Evolutionary conservation across 2,888 invertebrate species (phyloP).

Genomic region (Volucella inflata): DNA sequence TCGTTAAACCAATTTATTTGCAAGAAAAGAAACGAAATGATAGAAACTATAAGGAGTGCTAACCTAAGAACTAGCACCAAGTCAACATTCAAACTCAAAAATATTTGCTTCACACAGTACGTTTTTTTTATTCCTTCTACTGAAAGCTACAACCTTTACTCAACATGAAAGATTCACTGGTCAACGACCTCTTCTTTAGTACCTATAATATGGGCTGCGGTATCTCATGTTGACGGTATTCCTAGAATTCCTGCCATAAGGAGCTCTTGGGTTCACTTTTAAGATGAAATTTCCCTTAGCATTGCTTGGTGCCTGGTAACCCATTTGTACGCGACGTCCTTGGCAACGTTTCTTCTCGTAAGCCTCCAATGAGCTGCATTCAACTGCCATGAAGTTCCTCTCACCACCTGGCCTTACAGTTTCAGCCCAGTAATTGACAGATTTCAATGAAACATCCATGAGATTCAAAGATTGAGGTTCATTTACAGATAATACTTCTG

Average conservation of each 20-base stretch:
- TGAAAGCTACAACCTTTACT: conserved; percentile 13
- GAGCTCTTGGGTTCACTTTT: conserved; percentile 80
- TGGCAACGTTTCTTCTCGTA: conserved; percentile 80
- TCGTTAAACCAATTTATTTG: no score
- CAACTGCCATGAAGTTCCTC: conserved; percentile 81
- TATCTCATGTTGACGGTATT: neutral
- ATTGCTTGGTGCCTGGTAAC: conserved; percentile 79
- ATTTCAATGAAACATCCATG: conserved; percentile 80
- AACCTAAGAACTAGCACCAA: neutral
- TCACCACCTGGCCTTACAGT: conserved; percentile 82
- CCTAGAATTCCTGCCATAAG: conserved; percentile 80
- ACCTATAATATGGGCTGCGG: conserved; percentile 17
- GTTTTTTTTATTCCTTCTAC: conserved; percentile 7
- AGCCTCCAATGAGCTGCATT: conserved; percentile 80
- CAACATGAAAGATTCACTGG: conserved; percentile 33
- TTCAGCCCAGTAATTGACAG: conserved; percentile 82
- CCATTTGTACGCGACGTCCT: conserved; percentile 81
- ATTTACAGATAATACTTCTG: conserved; percentile 79
- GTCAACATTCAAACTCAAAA: neutral
- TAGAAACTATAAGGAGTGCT: no score
- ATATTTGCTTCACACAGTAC: conserved; percentile 14
- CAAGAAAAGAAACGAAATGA: neutral
- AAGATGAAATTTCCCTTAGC: conserved; percentile 81
- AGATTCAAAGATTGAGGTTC: conserved; percentile 81
- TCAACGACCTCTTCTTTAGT: conserved; percentile 6